Evolutionary conservation across 2,797 vertebrate genomes (phyloP), one percentile per base, ranked within the genome.

Genomic region (Thripadectes ignobilis): DNA sequence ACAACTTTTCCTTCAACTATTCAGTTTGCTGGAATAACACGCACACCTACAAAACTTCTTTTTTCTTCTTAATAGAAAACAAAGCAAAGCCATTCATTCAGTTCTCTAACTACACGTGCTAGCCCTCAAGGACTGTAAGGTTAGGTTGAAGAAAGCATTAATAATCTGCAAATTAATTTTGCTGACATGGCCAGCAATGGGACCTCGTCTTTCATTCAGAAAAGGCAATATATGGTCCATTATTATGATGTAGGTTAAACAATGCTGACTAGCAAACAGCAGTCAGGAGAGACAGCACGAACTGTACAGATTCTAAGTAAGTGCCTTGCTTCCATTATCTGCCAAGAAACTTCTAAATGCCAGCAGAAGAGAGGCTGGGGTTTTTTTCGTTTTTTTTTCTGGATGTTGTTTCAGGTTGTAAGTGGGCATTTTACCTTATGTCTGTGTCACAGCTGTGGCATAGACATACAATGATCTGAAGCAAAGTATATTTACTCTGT

Each of bases 1-100:
- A 1, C 18, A 58, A 74, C 48, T 66, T 45, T 21, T 82, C 34
- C 48, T 85, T 68, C 65, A 91, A 12, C n/a, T 73, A 29, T 45
- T 92, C 48, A 80, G 30, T 91, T 80, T 75, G 72, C 41, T 89
- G 69, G 89, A 83, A 54, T 49, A 91, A 49, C 67, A 78, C 34
- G 41, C 26, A 26, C 16, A 23, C 14, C 43, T 52, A 63, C 13
- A 52, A 65, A 45, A 59, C 3, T 65, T 61, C 7, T 55, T 57
- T 83, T 67, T 74, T 32, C 36, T 75, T 68, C 77, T 87, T 29
- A 68, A 22, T 1, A 23, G 59, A 77, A 92, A 80, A 71, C 39
- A 88, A 85, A 88, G 36, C 38, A 65, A 88, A 92, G 22, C 8
- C 7, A 58, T 51, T 32, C 38, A 30, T 88, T 84, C 43, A 86